Conservation (phyloP, 2,888 invertebrate species). For the Drosophila rellima region DNA sequence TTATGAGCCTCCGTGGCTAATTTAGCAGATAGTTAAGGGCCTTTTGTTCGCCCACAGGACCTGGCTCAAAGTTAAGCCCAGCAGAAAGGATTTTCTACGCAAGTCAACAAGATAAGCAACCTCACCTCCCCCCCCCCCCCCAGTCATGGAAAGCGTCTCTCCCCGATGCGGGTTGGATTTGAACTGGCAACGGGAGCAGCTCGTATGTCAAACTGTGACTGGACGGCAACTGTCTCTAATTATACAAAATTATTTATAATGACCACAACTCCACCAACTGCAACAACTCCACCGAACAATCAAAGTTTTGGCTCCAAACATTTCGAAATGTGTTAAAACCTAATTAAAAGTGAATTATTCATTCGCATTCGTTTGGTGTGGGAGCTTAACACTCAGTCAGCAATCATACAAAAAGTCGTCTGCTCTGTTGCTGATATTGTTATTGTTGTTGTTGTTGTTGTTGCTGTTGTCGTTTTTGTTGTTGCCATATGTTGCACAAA, state of each 20-base stretch:
- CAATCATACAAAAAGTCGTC: slow-evolving; percentile 67
- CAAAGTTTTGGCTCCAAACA: slow-evolving; percentile 36
- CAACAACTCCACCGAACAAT: slow-evolving; percentile 26
- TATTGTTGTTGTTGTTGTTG: slow-evolving; percentile 28
- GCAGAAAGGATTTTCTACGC: slow-evolving; percentile 57
- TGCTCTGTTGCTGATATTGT: slow-evolving; percentile 27
- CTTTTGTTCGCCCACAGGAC: slow-evolving; percentile 54
- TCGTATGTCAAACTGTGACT: slow-evolving; percentile 64
- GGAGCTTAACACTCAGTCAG: slow-evolving; percentile 48
- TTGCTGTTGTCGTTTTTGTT: slow-evolving; percentile 40
- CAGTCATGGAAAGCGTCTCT: background rate
- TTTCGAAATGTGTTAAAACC: slow-evolving; percentile 68
- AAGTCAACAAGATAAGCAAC: slow-evolving; percentile 60
- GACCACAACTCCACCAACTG: slow-evolving; percentile 36
- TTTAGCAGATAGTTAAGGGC: slow-evolving; percentile 71
- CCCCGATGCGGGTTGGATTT: slow-evolving; percentile 12
- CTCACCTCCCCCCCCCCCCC: background rate
- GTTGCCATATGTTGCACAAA: slow-evolving; percentile 75
- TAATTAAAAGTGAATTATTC: slow-evolving; percentile 83
- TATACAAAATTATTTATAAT: slow-evolving; percentile 80
- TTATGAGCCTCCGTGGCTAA: slow-evolving; percentile 82
- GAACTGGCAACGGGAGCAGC: slow-evolving; percentile 2
- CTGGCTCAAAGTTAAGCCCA: slow-evolving; percentile 59
- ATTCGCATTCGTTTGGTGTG: slow-evolving; percentile 63
- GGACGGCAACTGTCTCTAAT: slow-evolving; percentile 78